Evolutionary conservation across 2,888 invertebrate genomes (phyloP).

Genomic region (Noctuana brunneofusca): DNA sequence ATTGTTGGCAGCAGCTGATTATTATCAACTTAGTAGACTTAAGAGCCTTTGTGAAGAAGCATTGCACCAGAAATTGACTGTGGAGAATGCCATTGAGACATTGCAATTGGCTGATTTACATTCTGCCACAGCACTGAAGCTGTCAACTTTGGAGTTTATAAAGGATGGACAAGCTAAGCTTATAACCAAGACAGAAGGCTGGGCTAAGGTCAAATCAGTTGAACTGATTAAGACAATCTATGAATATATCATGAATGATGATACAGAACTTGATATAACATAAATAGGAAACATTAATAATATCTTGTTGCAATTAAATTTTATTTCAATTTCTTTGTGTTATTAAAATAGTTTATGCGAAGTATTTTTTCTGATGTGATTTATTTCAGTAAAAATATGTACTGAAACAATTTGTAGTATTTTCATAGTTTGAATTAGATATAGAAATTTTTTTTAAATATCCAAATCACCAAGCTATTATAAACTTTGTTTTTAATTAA

Average conservation of each 20-base stretch:
- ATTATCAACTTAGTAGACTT: slow-evolving; percentile 67
- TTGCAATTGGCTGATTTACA: slow-evolving; percentile 72
- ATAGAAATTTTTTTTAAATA: too few relatives aligned
- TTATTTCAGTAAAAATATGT: too few relatives aligned
- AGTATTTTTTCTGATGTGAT: too few relatives aligned
- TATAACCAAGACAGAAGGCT: slow-evolving; percentile 72
- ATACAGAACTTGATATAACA: slow-evolving; percentile 57
- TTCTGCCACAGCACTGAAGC: slow-evolving; percentile 65
- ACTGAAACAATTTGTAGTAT: too few relatives aligned
- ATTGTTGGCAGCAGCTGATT: slow-evolving; percentile 78
- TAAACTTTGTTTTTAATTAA: too few relatives aligned
- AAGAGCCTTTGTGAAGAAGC: slow-evolving; percentile 74
- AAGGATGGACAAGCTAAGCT: slow-evolving; percentile 73
- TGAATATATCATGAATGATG: slow-evolving; percentile 72
- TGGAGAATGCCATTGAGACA: slow-evolving; percentile 75
- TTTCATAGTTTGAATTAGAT: too few relatives aligned
- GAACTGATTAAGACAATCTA: slow-evolving; percentile 72
- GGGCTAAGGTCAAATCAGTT: slow-evolving; percentile 69
- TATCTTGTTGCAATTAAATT: too few relatives aligned
- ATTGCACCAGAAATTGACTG: slow-evolving; percentile 68
- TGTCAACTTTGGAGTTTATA: slow-evolving; percentile 69
- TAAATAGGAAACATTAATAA: slow-evolving; percentile 13
- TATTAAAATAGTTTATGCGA: too few relatives aligned
- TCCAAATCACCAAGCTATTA: too few relatives aligned
- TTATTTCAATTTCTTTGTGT: too few relatives aligned